Evolutionary conservation across 2,888 invertebrate genomes (phyloP).

Genomic region (Drosophila differens): DNA sequence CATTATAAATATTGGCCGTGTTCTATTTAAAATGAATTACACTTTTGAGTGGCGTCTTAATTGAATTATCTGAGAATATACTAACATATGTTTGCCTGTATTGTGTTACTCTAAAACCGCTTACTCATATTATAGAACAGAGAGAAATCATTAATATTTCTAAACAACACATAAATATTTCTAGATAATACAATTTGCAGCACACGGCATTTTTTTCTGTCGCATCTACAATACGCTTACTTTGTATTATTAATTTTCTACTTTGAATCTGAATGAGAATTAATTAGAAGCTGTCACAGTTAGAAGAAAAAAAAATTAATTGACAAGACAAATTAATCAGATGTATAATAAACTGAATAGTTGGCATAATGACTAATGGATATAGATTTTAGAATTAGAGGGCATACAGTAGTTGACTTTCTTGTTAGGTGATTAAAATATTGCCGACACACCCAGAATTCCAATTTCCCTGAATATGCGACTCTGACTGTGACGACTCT

Average conservation of each 20-base stretch:
- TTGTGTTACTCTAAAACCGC: no score
- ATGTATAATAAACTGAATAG: background rate
- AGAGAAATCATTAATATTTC: background rate
- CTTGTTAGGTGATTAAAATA: no score
- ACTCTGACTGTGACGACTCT: background rate
- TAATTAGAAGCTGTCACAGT: background rate
- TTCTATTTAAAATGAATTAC: background rate
- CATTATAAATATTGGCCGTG: background rate
- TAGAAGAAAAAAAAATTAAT: background rate
- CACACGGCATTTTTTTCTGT: background rate
- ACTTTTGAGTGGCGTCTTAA: background rate
- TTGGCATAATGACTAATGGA: background rate
- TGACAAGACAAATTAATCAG: background rate
- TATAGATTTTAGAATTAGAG: background rate
- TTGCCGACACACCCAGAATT: background rate
- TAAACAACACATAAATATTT: background rate
- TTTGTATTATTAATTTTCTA: background rate
- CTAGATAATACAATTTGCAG: background rate
- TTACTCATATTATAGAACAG: background rate
- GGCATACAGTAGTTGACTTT: conserved; percentile 5
- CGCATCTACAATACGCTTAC: background rate
- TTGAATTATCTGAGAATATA: background rate
- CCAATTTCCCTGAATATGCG: background rate
- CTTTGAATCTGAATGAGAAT: background rate
- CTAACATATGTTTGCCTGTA: background rate